Evolutionary conservation across 2,113 vertebrate genomes (phyloP).

Genomic region (Calypte anna): DNA sequence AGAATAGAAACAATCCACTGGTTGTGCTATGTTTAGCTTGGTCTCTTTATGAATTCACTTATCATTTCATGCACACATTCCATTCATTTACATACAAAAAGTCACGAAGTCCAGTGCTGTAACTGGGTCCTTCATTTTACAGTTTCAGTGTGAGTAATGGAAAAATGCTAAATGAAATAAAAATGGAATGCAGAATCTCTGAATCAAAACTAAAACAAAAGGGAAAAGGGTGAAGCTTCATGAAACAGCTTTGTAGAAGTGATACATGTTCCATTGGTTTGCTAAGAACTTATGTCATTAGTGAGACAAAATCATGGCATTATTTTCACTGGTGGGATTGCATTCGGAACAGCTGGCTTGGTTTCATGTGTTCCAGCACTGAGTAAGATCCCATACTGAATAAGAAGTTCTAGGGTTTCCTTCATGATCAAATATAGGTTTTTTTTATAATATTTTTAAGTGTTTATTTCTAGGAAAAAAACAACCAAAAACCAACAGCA

Average conservation of each 20-base stretch:
- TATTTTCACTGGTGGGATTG: not conserved
- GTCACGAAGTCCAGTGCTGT: not conserved
- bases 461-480: not conserved
- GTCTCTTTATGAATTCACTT: not conserved
- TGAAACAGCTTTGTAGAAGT: not conserved
- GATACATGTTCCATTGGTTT: not conserved
- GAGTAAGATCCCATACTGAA: not conserved
- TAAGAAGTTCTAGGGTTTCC: not conserved
- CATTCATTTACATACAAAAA: not conserved
- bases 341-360: not conserved
- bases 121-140: not conserved
- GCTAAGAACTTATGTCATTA: not conserved
- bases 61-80: not conserved
- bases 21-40: not conserved
- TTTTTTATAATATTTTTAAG: not conserved
- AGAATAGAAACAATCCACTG: not conserved
- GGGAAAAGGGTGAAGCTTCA: not conserved
- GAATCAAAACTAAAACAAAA: not conserved
- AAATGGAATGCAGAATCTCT: not conserved
- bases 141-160: not conserved
- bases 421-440: not conserved
- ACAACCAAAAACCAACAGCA: no score
- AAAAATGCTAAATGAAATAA: not conserved
- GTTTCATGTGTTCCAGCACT: not conserved
- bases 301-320: not conserved